Evolutionary conservation across 92 coral and sea anemone genomes (phyloP).

Genomic region (Palythoa caribaeorum): DNA sequence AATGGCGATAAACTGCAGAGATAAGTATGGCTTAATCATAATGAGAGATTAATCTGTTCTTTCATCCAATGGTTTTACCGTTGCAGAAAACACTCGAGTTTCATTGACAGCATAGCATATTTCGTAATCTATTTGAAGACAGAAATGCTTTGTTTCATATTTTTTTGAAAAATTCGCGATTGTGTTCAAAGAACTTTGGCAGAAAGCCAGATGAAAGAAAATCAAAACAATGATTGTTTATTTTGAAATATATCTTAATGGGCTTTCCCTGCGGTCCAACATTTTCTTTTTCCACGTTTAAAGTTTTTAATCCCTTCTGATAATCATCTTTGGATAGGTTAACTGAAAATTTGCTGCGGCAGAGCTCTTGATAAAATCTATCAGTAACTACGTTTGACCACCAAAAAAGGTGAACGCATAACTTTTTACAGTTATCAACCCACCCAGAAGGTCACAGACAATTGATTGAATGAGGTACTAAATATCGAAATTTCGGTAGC

Average conservation of each 20-base stretch:
- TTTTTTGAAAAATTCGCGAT: background rate
- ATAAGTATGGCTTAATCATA: background rate
- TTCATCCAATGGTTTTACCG: background rate
- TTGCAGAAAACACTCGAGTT: background rate
- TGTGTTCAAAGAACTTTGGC: background rate
- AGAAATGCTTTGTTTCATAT: background rate
- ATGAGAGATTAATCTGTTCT: background rate
- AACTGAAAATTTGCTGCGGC: background rate
- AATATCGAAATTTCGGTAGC: background rate
- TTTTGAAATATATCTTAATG: conserved; percentile 19
- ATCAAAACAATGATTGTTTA: conserved; percentile 4
- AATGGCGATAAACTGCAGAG: background rate
- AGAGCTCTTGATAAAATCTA: background rate
- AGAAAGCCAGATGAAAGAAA: background rate
- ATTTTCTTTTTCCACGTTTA: background rate
- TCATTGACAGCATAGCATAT: background rate
- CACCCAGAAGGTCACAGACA: background rate
- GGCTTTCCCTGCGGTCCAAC: conserved; percentile 9
- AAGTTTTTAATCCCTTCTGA: background rate
- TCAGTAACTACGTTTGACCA: background rate
- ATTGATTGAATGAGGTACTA: background rate
- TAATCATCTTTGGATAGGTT: background rate
- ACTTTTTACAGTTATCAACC: background rate
- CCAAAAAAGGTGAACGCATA: background rate
- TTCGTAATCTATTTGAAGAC: background rate